phyloP scores from a whole-genome alignment of 2,797 vertebrate genomes.

The Notamacropus eugenii region DNA sequence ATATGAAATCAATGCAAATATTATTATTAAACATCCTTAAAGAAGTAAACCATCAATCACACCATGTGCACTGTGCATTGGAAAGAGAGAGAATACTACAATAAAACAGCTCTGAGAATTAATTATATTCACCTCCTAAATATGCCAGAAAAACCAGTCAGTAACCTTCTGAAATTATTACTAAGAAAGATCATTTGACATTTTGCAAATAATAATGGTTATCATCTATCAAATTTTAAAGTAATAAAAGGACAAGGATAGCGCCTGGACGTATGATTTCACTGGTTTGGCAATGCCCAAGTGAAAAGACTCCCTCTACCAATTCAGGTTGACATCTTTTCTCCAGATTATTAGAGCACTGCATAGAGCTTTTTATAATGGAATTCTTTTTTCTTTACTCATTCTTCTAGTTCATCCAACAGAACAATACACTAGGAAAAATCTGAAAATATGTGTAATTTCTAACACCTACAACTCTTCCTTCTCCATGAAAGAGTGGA shows the following conservation, averaged over 20 bases:
- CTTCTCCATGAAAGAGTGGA: neutral
- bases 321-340: neutral
- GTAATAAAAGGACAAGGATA: neutral
- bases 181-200: neutral
- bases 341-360: neutral
- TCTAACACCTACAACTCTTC: neutral
- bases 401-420: neutral
- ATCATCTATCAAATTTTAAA: slow-evolving; percentile 29
- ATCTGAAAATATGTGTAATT: neutral
- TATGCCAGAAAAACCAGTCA: slow-evolving; percentile 41
- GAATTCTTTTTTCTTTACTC: neutral
- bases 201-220: slow-evolving; percentile 52
- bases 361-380: neutral
- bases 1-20: slow-evolving; percentile 38
- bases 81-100: neutral
- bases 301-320: neutral
- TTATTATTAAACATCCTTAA: slow-evolving; percentile 27
- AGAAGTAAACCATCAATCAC: slow-evolving; percentile 15
- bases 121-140: slow-evolving; percentile 7
- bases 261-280: neutral
- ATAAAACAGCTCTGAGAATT: slow-evolving; percentile 12
- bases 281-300: neutral
- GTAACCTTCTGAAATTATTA: slow-evolving; percentile 1
- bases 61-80: neutral
- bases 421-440: neutral